Conservation (phyloP, 2,797 vertebrate species). For the Clarias laeviceps region DNA sequence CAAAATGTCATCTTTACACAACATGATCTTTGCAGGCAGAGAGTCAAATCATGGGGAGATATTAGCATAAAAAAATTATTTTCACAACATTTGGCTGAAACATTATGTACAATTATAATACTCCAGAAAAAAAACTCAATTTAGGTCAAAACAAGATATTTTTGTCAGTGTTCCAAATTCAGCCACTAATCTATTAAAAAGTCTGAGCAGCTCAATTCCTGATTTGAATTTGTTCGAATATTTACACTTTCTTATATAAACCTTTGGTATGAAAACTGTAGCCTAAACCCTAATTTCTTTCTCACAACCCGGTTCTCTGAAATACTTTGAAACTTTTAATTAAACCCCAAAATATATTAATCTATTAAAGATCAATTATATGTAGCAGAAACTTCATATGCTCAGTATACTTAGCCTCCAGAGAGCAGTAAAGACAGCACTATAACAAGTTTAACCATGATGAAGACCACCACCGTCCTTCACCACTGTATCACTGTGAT, state of each 20-base stretch:
- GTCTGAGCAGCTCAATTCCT: neutral
- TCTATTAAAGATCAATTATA: neutral
- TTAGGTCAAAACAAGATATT: neutral
- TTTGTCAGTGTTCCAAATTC: neutral
- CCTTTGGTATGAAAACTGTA: no score
- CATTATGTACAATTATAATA: neutral
- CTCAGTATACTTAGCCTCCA: neutral
- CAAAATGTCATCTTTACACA: neutral
- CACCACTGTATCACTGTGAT: conserved; percentile 7
- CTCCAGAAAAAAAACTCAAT: neutral
- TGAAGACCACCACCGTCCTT: conserved; percentile 10
- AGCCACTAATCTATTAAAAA: no score
- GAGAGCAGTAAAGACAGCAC: conserved; percentile 11
- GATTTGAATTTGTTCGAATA: neutral
- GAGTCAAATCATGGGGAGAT: neutral
- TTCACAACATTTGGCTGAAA: neutral
- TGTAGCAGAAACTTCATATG: neutral
- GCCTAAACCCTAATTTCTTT: neutral
- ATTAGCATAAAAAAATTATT: neutral
- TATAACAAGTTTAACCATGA: conserved; percentile 22
- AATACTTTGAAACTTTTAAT: neutral
- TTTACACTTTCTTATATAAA: neutral
- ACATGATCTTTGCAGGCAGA: neutral
- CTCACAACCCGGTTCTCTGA: neutral
- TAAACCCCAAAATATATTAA: neutral